A percentile compares a stretch with the other conserved stretches of the same genome.
Evolutionary conservation across 2,113 vertebrate species (phyloP).

Genomic region (Sardina pilchardus): DNA sequence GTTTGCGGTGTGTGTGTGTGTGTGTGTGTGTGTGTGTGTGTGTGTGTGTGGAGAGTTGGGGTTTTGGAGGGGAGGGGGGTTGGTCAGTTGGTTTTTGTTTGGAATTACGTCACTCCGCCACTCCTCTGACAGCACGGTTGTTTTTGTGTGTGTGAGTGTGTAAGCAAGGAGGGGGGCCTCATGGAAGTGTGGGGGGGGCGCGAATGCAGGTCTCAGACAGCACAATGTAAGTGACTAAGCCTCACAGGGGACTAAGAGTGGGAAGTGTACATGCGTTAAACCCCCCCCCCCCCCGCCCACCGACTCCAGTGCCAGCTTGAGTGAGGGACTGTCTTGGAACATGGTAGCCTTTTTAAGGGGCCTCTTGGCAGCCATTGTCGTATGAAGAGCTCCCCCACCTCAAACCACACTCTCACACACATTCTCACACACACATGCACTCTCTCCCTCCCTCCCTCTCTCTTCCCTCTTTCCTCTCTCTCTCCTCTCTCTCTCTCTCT

Average conservation of each 20-base stretch:
- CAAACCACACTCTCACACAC: background rate
- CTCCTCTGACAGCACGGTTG: slow-evolving; percentile 39
- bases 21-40: slow-evolving; percentile 14
- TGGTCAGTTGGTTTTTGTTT: slow-evolving; percentile 35
- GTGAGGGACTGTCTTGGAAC: background rate
- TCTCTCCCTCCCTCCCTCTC: background rate
- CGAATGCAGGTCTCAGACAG: slow-evolving; percentile 15
- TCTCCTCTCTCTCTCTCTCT: background rate
- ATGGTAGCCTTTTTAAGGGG: background rate
- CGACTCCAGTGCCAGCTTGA: background rate
- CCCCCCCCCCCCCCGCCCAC: background rate
- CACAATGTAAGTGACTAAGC: slow-evolving; percentile 31
- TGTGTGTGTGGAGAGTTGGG: slow-evolving; percentile 11
- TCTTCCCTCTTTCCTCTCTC: no score
- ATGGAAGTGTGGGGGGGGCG: background rate
- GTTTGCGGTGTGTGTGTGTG: slow-evolving; percentile 3
- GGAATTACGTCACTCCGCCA: slow-evolving; percentile 57
- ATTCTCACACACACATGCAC: background rate
- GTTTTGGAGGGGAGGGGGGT: background rate
- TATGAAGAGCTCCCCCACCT: background rate
- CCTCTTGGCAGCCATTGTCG: background rate
- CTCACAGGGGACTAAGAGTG: slow-evolving; percentile 19
- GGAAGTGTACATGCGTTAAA: background rate
- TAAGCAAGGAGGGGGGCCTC: slow-evolving; percentile 38
- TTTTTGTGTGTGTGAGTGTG: slow-evolving; percentile 39